Evolutionary conservation across 2,797 vertebrate species (phyloP).

Genomic region (Scomberomorus guttatus): DNA sequence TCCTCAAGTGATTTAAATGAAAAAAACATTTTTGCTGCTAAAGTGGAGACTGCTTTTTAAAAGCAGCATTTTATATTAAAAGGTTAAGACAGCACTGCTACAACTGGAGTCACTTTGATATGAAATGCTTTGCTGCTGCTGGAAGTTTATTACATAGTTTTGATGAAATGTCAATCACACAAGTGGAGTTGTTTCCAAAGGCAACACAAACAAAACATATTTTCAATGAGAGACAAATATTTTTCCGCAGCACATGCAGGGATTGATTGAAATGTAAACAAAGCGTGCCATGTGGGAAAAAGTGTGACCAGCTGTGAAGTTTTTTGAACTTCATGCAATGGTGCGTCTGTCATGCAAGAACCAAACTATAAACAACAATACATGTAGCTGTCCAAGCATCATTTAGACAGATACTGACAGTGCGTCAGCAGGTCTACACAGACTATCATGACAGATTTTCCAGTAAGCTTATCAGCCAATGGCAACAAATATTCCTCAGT

Average conservation of each 20-base stretch:
- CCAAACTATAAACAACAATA: not conserved
- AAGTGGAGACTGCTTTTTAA: not conserved
- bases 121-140: not conserved
- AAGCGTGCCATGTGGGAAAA: not conserved
- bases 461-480: not conserved
- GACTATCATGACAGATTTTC: not conserved
- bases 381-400: not conserved
- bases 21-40: not conserved
- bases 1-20: not conserved
- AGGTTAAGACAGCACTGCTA: not conserved
- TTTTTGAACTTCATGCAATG: not conserved
- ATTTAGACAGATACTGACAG: not conserved
- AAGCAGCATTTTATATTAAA: not conserved
- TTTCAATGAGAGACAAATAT: not conserved
- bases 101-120: not conserved
- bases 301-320: not conserved
- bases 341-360: not conserved
- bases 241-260: not conserved
- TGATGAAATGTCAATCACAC: not conserved
- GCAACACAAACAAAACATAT: not conserved
- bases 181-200: not conserved
- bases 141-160: not conserved
- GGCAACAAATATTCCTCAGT: not conserved
- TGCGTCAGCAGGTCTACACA: too few species aligned
- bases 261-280: not conserved